Base-by-base conservation (phyloP, 1,140 invertebrate species). In the Drosophila kurseongensis region DNA sequence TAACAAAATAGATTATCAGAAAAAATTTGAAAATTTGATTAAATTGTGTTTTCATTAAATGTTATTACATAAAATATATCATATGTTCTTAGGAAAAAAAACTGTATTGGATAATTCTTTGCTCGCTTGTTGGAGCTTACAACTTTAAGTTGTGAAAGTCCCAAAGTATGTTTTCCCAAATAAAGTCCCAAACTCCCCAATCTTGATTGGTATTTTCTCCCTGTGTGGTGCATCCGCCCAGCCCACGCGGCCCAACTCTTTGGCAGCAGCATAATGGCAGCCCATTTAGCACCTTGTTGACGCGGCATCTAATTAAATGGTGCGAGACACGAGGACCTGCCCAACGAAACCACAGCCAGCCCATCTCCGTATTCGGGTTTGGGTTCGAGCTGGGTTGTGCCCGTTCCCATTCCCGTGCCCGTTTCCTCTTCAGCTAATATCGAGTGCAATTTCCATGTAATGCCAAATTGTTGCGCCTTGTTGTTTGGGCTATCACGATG, bases 221-320 rank as follows among this genome's bases (percentile, higher is more conserved):
- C 18, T 3, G 47, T 55, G 66, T 38, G 13, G 3, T 35, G 59
- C 47, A 63, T 63, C 63, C 44, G 60, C 18, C 73, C 73, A 76
- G 44, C 73, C 73, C 73, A 76, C 73, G 73, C 73, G 73, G 72
- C 72, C 73, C 73, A 51, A 63, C 71, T 29, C 44, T 35, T 40
- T 51, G 35, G 16, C 61, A 23, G 51, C 60, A 18, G 18, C 71
- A 50, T 89, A 89, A 89, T 89, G 76, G 74, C 80, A 84, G 73
- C 40, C 77, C 84, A 89, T 89, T 89, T 89, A 89, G 85, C 84
- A 89, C 84, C 84, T 89, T 89, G 84, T 90, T 89, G 84, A 89
- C 85, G 84, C 84, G 85, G 85, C 85, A 90, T 89, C 84, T 89
- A 89, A 89, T 89, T 89, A 89, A 89, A 90, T 72, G 75, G 74